phyloP scores from a whole-genome alignment of 92 coral and sea anemone species.

The Porites cylindrica region DNA sequence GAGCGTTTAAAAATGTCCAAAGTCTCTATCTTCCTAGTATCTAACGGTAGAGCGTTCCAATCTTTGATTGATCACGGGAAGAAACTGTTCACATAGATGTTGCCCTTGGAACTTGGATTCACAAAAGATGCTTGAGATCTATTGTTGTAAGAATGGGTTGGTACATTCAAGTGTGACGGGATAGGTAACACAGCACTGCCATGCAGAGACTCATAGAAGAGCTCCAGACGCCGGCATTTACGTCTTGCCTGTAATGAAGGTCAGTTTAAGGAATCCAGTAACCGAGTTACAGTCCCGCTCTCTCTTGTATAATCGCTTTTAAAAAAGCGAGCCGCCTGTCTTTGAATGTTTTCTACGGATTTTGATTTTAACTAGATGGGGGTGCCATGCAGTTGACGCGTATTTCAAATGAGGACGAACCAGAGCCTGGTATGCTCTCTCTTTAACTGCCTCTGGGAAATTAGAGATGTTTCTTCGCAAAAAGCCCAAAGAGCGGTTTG shows the following conservation, averaged over 20 bases:
- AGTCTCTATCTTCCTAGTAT: no score
- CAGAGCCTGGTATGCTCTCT: constrained; percentile 29
- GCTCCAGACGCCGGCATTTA: constrained; percentile 23
- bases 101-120: no score
- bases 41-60: background rate
- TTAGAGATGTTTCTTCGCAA: constrained; percentile 33
- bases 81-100: no score
- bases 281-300: background rate
- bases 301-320: constrained; percentile 18
- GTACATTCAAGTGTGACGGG: no score
- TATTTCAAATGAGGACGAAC: constrained; percentile 40
- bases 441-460: constrained; percentile 23
- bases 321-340: constrained; percentile 41
- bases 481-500: constrained; percentile 26
- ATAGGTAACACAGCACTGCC: no score
- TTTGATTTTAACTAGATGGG: constrained; percentile 32
- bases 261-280: constrained; percentile 9
- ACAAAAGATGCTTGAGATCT: no score
- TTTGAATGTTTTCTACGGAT: background rate
- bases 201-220: background rate
- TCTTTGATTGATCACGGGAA: no score
- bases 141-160: no score
- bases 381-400: constrained; percentile 44
- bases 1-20: no score
- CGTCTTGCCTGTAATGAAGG: constrained; percentile 10